These are phyloP conservation scores for Carassius gibelio DNA, from an alignment of 2,113 vertebrate species.

Conservation along the genomic window DNA sequence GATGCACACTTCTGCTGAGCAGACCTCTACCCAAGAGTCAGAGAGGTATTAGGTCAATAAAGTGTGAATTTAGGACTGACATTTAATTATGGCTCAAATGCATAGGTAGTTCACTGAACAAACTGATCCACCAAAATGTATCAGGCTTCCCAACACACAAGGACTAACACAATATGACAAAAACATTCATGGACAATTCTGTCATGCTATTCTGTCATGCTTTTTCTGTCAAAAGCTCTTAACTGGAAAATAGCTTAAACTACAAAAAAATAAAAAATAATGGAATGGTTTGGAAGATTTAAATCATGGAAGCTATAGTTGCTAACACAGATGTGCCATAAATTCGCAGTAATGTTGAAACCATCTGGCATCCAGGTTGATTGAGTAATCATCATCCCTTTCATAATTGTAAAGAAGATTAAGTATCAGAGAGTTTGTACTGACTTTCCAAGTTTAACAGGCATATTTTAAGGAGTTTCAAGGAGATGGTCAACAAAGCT, in stretches of 20 bases:
- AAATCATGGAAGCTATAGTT: slow-evolving; percentile 16
- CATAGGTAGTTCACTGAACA: background rate
- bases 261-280: background rate
- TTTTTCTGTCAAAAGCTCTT: background rate
- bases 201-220: background rate
- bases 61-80: too few species aligned
- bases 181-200: background rate
- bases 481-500: background rate
- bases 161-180: background rate
- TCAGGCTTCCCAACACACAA: background rate
- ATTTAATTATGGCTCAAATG: too few species aligned
- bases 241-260: background rate
- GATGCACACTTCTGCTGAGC: too few species aligned
- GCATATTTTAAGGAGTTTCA: slow-evolving; percentile 16
- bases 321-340: slow-evolving; percentile 33
- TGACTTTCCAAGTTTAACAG: slow-evolving; percentile 5
- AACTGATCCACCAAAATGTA: background rate
- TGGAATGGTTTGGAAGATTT: background rate
- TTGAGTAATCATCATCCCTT: background rate
- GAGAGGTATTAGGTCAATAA: too few species aligned
- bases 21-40: too few species aligned
- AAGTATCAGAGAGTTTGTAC: background rate
- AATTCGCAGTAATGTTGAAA: slow-evolving; percentile 4
- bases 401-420: slow-evolving; percentile 36
- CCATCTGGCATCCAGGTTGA: slow-evolving; percentile 24